Evolutionary conservation across 2,113 vertebrate genomes (phyloP).

Genomic region (Megaleporinus macrocephalus): DNA sequence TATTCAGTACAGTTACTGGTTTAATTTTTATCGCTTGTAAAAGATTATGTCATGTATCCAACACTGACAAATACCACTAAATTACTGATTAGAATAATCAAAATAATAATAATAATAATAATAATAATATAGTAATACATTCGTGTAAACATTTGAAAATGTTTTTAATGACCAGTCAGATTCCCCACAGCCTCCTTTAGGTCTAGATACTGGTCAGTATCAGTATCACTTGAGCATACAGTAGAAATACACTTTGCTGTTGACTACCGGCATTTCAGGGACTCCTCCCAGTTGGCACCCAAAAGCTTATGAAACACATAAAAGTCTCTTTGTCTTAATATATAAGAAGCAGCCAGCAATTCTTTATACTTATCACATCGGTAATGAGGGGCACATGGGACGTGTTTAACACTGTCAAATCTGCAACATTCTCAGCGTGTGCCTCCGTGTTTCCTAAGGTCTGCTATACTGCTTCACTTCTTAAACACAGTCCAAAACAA

Average conservation of each 20-base stretch:
- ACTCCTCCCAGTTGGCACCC: slow-evolving; percentile 4
- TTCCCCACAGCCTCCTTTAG: not conserved
- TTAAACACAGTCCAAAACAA: not conserved
- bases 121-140: no score
- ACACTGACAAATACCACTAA: no score
- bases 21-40: no score
- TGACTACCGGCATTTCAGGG: slow-evolving; percentile 11
- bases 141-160: not conserved
- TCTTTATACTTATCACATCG: slow-evolving; percentile 10
- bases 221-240: not conserved
- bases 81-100: no score
- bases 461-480: not conserved
- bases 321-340: slow-evolving; percentile 28
- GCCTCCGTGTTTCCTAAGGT: not conserved
- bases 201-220: not conserved
- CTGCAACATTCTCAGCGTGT: not conserved
- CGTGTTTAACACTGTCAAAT: slow-evolving; percentile 34
- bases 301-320: slow-evolving; percentile 34
- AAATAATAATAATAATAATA: no score
- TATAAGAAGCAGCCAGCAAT: slow-evolving; percentile 7
- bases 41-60: no score
- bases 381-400: slow-evolving; percentile 16
- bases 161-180: not conserved
- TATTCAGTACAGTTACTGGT: no score
- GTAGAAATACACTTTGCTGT: slow-evolving; percentile 2